Evolutionary conservation across 2,888 invertebrate species (phyloP), one percentile per base, ranked within the genome.

Genomic region (Malthinus flaveolus): DNA sequence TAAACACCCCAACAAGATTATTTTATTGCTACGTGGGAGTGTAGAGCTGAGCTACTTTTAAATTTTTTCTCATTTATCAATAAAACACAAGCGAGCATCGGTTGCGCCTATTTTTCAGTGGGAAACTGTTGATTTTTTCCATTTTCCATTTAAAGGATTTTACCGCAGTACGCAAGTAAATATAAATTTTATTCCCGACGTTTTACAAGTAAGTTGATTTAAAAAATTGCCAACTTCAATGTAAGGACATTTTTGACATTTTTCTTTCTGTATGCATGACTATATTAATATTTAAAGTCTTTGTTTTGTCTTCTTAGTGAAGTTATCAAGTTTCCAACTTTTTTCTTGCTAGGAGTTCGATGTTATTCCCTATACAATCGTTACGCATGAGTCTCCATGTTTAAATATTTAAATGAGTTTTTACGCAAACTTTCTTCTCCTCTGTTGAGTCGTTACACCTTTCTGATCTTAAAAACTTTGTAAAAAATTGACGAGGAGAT

Each of bases 351-450:
- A 37, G 42, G 54, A 61, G 56, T 56, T 61, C 61, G 39, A 61
- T 52, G 51, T 53, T 70, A 72, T 73, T 76, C 76, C 76, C 76
- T 61, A 67, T 70, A 68, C 72, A 68, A 68, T 74, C 75, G 75
- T 76, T 75, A 77, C 75, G 75, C 74, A 74, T 71, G 69, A 69
- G 69, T 71, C 72, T 70, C 75, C 69, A 68, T 68, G 69, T 76
- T 68, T 76, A 76, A 76, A 77, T 77, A 77, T 77, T 77, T 73
- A 77, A 75, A 69, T 69, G 70, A 63, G 62, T 59, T 64, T 65
- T 66, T 61, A 60, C 44, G 48, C 51, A 50, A 59, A 60, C 39
- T 60, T 60, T 55, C 31, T 48, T 33, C 56, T 56, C 42, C 51
- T 56, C 45, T 46, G 51, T 37, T 23, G 23, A 23, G 48, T 36